Conservation (phyloP, 2,113 vertebrate genomes). For the Turnix velox region DNA sequence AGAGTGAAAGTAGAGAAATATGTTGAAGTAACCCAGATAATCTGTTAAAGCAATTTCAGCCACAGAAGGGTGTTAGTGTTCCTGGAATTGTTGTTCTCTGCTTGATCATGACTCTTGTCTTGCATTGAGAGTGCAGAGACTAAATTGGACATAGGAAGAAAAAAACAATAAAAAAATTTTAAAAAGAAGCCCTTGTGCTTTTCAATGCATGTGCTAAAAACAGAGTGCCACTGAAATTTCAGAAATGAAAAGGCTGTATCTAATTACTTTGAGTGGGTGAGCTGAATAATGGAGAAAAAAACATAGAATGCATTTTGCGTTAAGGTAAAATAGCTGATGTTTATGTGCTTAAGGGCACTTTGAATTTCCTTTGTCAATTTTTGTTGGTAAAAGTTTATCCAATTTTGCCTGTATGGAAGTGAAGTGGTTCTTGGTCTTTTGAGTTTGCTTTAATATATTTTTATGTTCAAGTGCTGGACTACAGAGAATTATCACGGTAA, state of each 20-base stretch:
- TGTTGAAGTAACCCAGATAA: not conserved
- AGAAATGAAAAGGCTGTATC: not conserved
- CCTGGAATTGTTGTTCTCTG: not conserved
- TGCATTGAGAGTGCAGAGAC: not conserved
- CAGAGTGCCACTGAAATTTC: not conserved
- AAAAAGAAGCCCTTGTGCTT: not conserved
- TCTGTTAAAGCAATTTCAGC: not conserved
- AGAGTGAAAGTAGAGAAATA: not conserved
- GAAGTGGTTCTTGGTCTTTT: not conserved
- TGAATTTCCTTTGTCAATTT: constrained; percentile 1
- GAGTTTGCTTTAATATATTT: not conserved
- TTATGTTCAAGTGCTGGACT: not conserved
- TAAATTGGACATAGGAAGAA: not conserved
- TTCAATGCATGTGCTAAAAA: not conserved
- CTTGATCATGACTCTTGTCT: not conserved
- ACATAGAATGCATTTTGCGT: not conserved
- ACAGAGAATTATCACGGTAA: not conserved
- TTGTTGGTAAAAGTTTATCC: not conserved
- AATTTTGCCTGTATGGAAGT: not conserved
- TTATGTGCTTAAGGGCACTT: not conserved
- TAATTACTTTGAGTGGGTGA: constrained; percentile 17
- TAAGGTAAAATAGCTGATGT: not conserved
- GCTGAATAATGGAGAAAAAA: not conserved
- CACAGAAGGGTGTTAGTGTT: not conserved
- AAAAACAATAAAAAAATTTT: not conserved